Conservation (phyloP, 2,797 vertebrate species). For the Cuniculus paca region DNA sequence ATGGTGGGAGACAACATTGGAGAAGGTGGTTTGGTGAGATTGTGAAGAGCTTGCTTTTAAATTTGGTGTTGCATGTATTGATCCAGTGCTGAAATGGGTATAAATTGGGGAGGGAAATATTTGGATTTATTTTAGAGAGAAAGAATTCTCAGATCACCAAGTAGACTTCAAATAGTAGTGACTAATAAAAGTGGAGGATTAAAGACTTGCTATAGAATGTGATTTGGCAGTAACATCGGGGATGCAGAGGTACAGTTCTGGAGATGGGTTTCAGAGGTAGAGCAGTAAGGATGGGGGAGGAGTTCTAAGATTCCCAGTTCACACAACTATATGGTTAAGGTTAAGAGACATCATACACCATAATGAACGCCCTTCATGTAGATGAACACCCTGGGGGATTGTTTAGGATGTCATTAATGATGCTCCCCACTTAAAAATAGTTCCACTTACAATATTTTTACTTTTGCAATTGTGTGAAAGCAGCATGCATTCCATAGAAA, state of each 20-base stretch:
- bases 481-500: not conserved
- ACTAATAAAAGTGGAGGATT: not conserved
- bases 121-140: slow-evolving; percentile 14
- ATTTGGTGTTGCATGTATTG: not conserved
- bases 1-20: not conserved
- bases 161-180: not conserved
- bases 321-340: not conserved
- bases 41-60: not conserved
- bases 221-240: not conserved
- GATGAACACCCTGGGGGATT: not conserved
- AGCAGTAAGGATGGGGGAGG: too few relatives aligned
- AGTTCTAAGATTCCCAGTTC: not conserved
- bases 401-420: too few relatives aligned
- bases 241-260: not conserved
- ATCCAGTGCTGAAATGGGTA: not conserved
- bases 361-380: not conserved
- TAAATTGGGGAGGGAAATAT: not conserved
- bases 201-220: not conserved
- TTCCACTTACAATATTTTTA: not conserved
- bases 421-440: not conserved
- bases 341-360: not conserved
- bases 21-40: not conserved
- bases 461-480: not conserved
- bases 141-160: not conserved
- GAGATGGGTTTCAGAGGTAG: not conserved